These are phyloP conservation scores for Beaufortia kweichowensis DNA, from an alignment of 2,113 vertebrate genomes.

Conservation along the genomic window DNA sequence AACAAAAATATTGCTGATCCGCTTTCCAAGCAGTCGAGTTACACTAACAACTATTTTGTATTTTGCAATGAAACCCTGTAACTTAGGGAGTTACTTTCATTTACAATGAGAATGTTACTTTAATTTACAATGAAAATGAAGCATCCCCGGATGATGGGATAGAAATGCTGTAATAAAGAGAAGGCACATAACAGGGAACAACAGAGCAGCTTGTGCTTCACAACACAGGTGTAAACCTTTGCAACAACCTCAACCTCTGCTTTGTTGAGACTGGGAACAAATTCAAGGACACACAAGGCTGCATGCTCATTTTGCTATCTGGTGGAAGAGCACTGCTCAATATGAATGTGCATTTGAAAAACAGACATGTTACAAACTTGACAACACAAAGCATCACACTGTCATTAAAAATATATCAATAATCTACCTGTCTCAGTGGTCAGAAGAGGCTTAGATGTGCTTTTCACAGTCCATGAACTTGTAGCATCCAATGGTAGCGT, in stretches of 20 bases:
- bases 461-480: conserved; percentile 26
- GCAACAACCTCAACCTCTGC: not conserved
- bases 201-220: not conserved
- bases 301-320: not conserved
- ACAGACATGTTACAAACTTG: not conserved
- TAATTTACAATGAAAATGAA: too few species aligned
- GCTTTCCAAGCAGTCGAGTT: too few species aligned
- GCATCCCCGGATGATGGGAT: not conserved
- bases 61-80: not conserved
- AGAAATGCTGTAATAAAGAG: not conserved
- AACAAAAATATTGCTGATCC: not conserved
- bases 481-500: conserved; percentile 7
- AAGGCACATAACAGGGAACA: not conserved
- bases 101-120: too few species aligned
- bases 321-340: not conserved
- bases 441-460: conserved; percentile 2
- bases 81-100: too few species aligned
- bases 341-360: not conserved
- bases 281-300: conserved; percentile 6
- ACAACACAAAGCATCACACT: not conserved
- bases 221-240: conserved; percentile 5
- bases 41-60: too few species aligned
- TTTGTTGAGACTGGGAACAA: not conserved
- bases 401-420: not conserved
- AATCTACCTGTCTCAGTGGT: conserved; percentile 48